A percentile compares a stretch with the other conserved stretches of the same genome.
Evolutionary conservation across 2,888 invertebrate genomes (phyloP).

Genomic region (Mellilla xanthometata): DNA sequence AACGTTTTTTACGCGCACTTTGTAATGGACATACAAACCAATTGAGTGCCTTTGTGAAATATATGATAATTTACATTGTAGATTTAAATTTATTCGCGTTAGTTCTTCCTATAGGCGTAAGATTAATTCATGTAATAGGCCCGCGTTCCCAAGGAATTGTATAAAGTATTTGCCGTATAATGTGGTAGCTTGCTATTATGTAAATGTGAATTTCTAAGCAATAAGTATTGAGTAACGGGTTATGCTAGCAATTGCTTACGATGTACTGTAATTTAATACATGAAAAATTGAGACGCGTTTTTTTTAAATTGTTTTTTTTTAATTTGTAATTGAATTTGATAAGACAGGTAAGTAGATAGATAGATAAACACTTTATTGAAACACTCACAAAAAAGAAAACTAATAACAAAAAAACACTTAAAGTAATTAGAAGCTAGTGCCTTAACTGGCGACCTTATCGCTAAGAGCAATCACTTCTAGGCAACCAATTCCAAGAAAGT

Average conservation of each 20-base stretch:
- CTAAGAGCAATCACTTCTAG: too few relatives aligned
- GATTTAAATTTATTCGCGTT: slow-evolving; percentile 43
- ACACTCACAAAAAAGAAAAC: too few relatives aligned
- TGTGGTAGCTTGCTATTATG: slow-evolving; percentile 27
- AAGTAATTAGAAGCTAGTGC: too few relatives aligned
- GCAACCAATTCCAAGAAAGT: too few relatives aligned
- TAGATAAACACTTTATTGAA: too few relatives aligned
- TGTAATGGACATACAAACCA: too few relatives aligned
- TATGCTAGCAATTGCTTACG: slow-evolving; percentile 15
- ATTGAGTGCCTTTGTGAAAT: slow-evolving; percentile 49
- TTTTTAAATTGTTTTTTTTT: too few relatives aligned
- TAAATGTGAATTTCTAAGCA: slow-evolving; percentile 30
- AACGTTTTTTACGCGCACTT: too few relatives aligned
- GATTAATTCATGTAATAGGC: slow-evolving; percentile 26
- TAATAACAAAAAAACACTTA: too few relatives aligned
- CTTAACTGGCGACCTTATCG: too few relatives aligned
- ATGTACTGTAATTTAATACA: slow-evolving; percentile 9
- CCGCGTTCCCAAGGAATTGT: slow-evolving; percentile 32
- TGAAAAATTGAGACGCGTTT: slow-evolving; percentile 5
- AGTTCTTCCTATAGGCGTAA: slow-evolving; percentile 29
- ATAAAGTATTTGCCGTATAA: slow-evolving; percentile 26
- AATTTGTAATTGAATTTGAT: too few relatives aligned
- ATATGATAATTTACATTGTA: slow-evolving; percentile 44
- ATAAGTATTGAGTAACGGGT: slow-evolving; percentile 22
- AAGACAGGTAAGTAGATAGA: too few relatives aligned